These are phyloP conservation scores for Eristalis tenax DNA, from an alignment of 2,888 invertebrate genomes.

Conservation along the genomic window DNA sequence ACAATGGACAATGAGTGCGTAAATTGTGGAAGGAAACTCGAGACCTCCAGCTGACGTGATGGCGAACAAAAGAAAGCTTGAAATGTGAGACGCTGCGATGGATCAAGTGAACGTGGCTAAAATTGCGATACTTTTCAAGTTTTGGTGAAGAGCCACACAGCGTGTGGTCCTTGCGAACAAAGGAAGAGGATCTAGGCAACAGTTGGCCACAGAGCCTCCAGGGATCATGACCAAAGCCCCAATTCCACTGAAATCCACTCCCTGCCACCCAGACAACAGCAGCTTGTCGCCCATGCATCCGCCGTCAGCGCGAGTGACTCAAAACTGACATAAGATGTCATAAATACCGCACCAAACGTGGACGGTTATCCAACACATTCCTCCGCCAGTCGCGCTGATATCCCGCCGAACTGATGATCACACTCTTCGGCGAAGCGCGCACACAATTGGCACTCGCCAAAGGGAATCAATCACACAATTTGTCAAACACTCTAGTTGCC, in stretches of 20 bases:
- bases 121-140: too few relatives aligned
- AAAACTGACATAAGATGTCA: neutral
- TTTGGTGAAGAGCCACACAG: too few relatives aligned
- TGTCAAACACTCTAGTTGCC: slow-evolving; percentile 1
- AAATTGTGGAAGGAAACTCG: neutral
- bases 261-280: too few relatives aligned
- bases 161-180: too few relatives aligned
- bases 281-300: too few relatives aligned
- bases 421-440: neutral
- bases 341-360: neutral
- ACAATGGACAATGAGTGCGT: neutral
- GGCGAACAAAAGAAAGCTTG: neutral
- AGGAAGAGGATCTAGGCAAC: too few relatives aligned
- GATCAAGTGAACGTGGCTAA: neutral
- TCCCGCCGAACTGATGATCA: neutral
- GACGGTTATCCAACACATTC: neutral
- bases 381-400: neutral
- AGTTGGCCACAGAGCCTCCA: too few relatives aligned
- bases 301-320: too few relatives aligned
- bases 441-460: neutral
- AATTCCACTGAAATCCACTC: too few relatives aligned
- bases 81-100: neutral
- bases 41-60: neutral
- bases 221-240: too few relatives aligned
- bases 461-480: neutral